Percentiles rank a stretch among this genome's conserved stretches.
Conservation (phyloP, 2,888 invertebrate species). For the Aethes cnicana region DNA sequence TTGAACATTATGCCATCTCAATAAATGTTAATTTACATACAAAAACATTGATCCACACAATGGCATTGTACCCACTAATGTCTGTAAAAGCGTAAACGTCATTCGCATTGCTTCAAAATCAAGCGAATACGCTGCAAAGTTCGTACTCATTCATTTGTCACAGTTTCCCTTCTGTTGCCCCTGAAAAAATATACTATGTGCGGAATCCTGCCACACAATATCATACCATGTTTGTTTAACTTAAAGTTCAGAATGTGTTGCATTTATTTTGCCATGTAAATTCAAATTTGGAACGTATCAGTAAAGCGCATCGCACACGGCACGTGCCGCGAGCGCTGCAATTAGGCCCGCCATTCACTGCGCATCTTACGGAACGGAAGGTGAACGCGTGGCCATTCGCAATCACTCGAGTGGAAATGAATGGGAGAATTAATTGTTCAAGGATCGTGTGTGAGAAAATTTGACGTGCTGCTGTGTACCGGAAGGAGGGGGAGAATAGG, state of each 20-base stretch:
- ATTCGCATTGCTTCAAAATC: slow-evolving; percentile 30
- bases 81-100: slow-evolving; percentile 28
- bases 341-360: slow-evolving; percentile 69
- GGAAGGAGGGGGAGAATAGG: slow-evolving; percentile 37
- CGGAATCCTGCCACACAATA: not conserved
- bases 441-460: slow-evolving; percentile 35
- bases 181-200: slow-evolving; percentile 21
- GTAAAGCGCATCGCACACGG: slow-evolving; percentile 34
- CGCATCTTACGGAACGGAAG: slow-evolving; percentile 38
- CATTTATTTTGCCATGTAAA: not conserved
- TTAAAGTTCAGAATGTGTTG: not conserved
- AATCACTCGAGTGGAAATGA: slow-evolving; percentile 60
- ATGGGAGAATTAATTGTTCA: slow-evolving; percentile 66
- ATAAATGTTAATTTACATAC: slow-evolving; percentile 7
- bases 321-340: slow-evolving; percentile 69
- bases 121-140: slow-evolving; percentile 54
- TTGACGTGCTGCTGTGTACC: slow-evolving; percentile 3
- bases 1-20: too few relatives aligned
- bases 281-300: slow-evolving; percentile 14
- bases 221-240: not conserved
- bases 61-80: slow-evolving; percentile 18
- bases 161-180: slow-evolving; percentile 48
- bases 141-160: slow-evolving; percentile 71
- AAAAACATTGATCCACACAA: slow-evolving; percentile 5
- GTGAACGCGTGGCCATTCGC: slow-evolving; percentile 51